Evolutionary conservation across 2,797 vertebrate genomes (phyloP), one percentile per base, ranked within the genome.

Genomic region (Momotus momota): DNA sequence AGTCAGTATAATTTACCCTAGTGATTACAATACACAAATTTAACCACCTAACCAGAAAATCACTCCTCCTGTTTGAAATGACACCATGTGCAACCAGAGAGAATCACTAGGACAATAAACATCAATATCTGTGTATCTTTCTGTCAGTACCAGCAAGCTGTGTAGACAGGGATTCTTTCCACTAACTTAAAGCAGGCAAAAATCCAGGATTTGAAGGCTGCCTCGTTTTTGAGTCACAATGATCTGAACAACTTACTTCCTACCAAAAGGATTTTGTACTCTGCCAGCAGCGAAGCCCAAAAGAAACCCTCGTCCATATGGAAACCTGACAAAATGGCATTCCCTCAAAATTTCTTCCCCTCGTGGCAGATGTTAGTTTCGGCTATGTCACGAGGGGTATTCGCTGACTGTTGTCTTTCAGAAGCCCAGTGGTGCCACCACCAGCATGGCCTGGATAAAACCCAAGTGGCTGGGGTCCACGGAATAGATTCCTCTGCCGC

Each of bases 41-140:
- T 81, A 96, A 61, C 52, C 62, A 57, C 21, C 62, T 93, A 88
- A 82, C 31, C 64, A 92, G 67, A 94, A 91, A 88, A 90, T 84
- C 80, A 81, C n/a, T 46, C 85, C 72, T 88, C 25, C 73, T 90
- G 64, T 86, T 84, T 94, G 66, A 22, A 86, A 83, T 46, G 80
- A 90, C 55, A 93, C 58, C 62, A 62, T 1, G 3, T 7, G 14
- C 64, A 87, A 71, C 57, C 69, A 52, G 0, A 72, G 54, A 89
- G 81, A 78, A 91, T 78, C 74, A 81, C 6, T 62, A 27, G 67
- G 54, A 87, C 71, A 92, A 55, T 72, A 66, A 81, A 86, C 67
- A 69, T 49, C 73, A 90, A 1, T 86, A 85, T 67, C 91, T 58
- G 21, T 23, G 55, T 55, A 73, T 84, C 80, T 72, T 61, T 14